These are phyloP conservation scores for Hypotaenidia okinawae DNA, from an alignment of 2,797 vertebrate species.

Conservation along the genomic window DNA sequence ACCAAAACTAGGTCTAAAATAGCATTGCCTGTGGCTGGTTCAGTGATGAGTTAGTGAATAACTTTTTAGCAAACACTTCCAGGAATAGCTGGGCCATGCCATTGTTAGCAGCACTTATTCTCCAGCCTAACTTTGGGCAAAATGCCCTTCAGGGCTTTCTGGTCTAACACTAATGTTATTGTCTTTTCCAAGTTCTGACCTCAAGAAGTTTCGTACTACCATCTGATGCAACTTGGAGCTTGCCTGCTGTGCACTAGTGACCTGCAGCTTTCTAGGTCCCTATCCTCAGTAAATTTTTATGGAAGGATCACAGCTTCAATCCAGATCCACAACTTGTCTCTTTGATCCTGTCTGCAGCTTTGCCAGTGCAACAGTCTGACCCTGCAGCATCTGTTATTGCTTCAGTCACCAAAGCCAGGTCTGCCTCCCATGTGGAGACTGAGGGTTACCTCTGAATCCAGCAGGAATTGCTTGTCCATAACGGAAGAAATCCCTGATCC, in stretches of 20 bases:
- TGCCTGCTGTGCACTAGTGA: neutral
- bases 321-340: neutral
- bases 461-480: neutral
- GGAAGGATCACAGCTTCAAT: neutral
- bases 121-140: constrained; percentile 25
- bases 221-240: neutral
- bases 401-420: neutral
- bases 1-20: constrained; percentile 45
- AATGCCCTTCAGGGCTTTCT: constrained; percentile 15
- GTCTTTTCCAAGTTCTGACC: constrained; percentile 24
- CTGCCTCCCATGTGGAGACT: neutral
- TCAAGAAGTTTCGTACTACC: neutral
- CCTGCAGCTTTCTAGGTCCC: neutral
- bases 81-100: constrained; percentile 31
- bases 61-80: constrained; percentile 34
- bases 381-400: neutral
- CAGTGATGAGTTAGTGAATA: constrained; percentile 17
- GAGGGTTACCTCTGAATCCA: neutral
- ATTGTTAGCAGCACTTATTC: constrained; percentile 29
- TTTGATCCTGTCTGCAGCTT: neutral
- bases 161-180: neutral
- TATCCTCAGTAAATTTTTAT: neutral
- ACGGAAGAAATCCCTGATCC: neutral
- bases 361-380: neutral
- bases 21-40: constrained; percentile 30